Conservation (phyloP, 2,113 vertebrate species). For the Syngnathus typhle region DNA sequence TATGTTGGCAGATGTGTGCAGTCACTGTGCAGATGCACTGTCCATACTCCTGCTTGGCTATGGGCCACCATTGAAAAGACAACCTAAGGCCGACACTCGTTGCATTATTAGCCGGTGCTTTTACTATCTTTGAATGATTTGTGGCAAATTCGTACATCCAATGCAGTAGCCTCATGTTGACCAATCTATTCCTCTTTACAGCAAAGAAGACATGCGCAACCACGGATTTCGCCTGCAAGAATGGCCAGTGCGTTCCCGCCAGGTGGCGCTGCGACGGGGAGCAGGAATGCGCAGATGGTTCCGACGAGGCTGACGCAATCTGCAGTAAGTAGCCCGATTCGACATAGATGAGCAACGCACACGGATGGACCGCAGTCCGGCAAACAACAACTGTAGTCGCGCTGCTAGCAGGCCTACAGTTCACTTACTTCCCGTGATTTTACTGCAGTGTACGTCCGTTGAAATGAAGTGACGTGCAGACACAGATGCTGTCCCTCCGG, state of each 20-base stretch:
- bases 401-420: background rate
- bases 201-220: slow-evolving; percentile 90
- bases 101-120: background rate
- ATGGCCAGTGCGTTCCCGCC: slow-evolving; percentile 86
- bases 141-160: background rate
- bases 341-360: slow-evolving; percentile 1
- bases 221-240: slow-evolving; percentile 89
- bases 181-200: slow-evolving; percentile 51
- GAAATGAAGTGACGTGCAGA: background rate
- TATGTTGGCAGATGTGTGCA: slow-evolving; percentile 9
- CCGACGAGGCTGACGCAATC: slow-evolving; percentile 83
- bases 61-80: slow-evolving; percentile 48
- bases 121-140: background rate
- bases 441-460: background rate
- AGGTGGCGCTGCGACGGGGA: slow-evolving; percentile 95
- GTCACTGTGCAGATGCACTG: background rate
- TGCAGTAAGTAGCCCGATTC: slow-evolving; percentile 81
- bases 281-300: slow-evolving; percentile 86
- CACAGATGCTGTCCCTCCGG: slow-evolving; percentile 1
- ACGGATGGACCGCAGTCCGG: slow-evolving; percentile 3
- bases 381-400: background rate
- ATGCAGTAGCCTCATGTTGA: background rate
- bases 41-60: slow-evolving; percentile 3
- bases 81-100: slow-evolving; percentile 22
- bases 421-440: background rate